Conservation (phyloP, 2,888 invertebrate genomes). For the Caenorhabditis sp. region DNA sequence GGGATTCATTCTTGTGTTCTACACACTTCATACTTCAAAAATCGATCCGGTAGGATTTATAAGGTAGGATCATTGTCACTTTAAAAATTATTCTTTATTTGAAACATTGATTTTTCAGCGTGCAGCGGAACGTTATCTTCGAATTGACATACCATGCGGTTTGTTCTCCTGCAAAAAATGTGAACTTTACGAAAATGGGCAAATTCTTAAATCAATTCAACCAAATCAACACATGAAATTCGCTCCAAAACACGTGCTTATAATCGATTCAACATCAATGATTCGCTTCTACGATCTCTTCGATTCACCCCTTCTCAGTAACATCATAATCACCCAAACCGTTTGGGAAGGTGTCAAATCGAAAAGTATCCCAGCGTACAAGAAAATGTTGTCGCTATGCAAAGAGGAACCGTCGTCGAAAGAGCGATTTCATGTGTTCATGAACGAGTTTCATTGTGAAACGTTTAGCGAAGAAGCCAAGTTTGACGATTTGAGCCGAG, state of each 20-base stretch:
- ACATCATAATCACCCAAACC: conserved; percentile 60
- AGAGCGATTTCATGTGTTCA: conserved; percentile 85
- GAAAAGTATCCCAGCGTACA: conserved; percentile 86
- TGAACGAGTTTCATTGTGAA: conserved; percentile 95
- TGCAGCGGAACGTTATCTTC: conserved; percentile 63
- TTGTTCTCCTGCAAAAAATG: conserved; percentile 34
- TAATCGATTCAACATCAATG: conserved; percentile 57
- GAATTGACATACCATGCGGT: conserved; percentile 66
- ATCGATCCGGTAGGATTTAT: conserved; percentile 47
- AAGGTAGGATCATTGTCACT: conserved; percentile 35
- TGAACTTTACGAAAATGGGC: conserved; percentile 7
- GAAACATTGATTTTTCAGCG: no score
- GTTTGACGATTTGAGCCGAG: conserved; percentile 42
- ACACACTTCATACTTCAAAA: conserved; percentile 50
- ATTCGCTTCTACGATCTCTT: conserved; percentile 66
- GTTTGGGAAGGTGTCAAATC: conserved; percentile 72
- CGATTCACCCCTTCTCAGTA: conserved; percentile 49
- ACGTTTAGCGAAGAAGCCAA: conserved; percentile 77
- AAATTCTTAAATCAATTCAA: conserved; percentile 14
- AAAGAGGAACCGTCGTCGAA: conserved; percentile 74
- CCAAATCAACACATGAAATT: conserved; percentile 22
- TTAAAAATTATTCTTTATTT: conserved; percentile 2
- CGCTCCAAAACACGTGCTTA: conserved; percentile 40
- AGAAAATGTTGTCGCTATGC: conserved; percentile 82
- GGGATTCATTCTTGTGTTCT: conserved; percentile 51